Evolutionary conservation across 2,888 invertebrate species (phyloP).

Genomic region (Drosophila dives): DNA sequence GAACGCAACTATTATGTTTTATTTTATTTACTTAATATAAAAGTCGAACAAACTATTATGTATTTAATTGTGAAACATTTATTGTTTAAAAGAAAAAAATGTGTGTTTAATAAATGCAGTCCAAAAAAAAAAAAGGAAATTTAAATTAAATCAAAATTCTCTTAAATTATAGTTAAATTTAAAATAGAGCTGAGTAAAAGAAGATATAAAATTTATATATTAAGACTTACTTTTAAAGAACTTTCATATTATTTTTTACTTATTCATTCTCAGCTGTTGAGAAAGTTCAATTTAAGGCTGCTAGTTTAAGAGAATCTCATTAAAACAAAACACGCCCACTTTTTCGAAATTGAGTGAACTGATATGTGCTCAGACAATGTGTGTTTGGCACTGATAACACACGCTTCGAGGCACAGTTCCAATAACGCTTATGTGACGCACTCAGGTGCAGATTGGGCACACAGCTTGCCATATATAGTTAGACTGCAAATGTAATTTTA

Average conservation of each 20-base stretch:
- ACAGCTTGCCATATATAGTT: conserved; percentile 38
- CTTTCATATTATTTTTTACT: not conserved
- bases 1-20: not conserved
- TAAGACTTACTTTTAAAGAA: too few relatives aligned
- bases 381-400: conserved; percentile 28
- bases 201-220: too few relatives aligned
- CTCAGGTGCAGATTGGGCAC: conserved; percentile 36
- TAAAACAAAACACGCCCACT: not conserved
- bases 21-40: not conserved
- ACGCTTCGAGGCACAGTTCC: not conserved
- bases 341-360: not conserved
- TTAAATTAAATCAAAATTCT: too few relatives aligned
- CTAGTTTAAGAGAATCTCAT: conserved; percentile 15
- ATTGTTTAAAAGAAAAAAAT: too few relatives aligned
- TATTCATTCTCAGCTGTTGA: not conserved
- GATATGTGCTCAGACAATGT: conserved; percentile 29
- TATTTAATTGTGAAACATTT: too few relatives aligned
- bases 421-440: conserved; percentile 18
- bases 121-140: too few relatives aligned
- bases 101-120: too few relatives aligned
- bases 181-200: too few relatives aligned
- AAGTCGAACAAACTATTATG: not conserved
- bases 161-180: too few relatives aligned
- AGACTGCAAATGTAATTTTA: conserved; percentile 63
- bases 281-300: not conserved